Evolutionary conservation across 2,113 vertebrate species (phyloP).

Genomic region (Tyto alba): DNA sequence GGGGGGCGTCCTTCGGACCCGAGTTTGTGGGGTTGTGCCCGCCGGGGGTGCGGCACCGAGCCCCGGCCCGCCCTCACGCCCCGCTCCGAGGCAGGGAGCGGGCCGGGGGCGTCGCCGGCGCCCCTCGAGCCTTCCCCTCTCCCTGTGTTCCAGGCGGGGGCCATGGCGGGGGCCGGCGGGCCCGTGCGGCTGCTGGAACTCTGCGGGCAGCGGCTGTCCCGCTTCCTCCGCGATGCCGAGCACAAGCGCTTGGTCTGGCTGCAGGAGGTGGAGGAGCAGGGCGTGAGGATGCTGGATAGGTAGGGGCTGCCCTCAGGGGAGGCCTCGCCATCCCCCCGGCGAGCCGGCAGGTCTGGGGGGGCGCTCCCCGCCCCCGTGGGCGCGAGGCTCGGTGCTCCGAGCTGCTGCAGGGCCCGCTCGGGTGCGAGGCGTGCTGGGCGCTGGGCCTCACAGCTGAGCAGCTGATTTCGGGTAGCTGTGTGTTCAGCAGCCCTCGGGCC

Average conservation of each 20-base stretch:
- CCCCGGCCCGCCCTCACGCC: rapidly evolving
- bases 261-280: constrained; percentile 87
- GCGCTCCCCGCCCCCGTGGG: rapidly evolving
- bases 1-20: no score
- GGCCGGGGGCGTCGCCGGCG: no score
- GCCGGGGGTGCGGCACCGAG: no score
- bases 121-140: rapidly evolving
- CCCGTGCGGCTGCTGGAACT: constrained; percentile 73
- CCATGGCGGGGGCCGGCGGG: constrained; percentile 61
- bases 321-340: rapidly evolving
- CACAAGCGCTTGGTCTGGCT: constrained; percentile 88
- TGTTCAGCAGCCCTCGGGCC: rapidly evolving
- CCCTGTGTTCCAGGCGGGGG: neutral
- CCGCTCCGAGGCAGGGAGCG: rapidly evolving
- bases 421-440: rapidly evolving
- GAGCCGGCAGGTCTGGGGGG: neutral
- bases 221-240: constrained; percentile 75
- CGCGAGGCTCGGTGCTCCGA: rapidly evolving
- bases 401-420: neutral
- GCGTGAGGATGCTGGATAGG: constrained; percentile 85
- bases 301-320: neutral
- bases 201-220: constrained; percentile 76
- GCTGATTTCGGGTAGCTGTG: rapidly evolving
- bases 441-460: rapidly evolving
- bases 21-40: rapidly evolving